Evolutionary conservation across 2,888 invertebrate species (phyloP), one percentile per base, ranked within the genome.

Genomic region (Zelleria hepariella): DNA sequence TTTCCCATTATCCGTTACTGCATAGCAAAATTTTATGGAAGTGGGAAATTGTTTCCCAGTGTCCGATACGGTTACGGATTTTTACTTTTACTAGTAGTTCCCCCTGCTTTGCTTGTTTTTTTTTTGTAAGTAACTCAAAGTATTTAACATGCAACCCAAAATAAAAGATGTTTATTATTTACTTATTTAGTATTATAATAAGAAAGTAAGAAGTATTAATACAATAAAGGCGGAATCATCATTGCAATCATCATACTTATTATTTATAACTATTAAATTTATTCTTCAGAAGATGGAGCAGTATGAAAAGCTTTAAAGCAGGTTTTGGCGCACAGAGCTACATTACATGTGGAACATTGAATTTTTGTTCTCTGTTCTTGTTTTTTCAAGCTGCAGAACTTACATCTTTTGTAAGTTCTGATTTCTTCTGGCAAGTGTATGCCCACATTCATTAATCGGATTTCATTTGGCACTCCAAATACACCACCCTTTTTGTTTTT

Each of bases 401-500:
- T 42, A 57, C 63, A 64, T 54, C 63, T 60, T 48, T 62, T 64
- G 54, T 63, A 63, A 18, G 61, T 61, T 4, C 48, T 24, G 25
- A 1, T 25, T 58, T 61, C 57, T 48, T 58, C 58, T 7, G 62
- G 62, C 54, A 63, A 48, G 47, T 65, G 65, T 25, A 59, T 32
- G 21, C 63, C 63, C 10, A 65, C 61, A 54, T 62, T 60, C 8
- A 51, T 20, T 15, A 63, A 42, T 20, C 64, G 62, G 5, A 62
- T 60, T 57, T 63, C 64, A 21, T 63, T 62, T 6, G 62, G 63
- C 47, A 64, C 61, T 10, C 60, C 62, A 55, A 61, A 60, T 21
- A 48, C 47, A 5, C 61, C 61, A 24, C 62, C 62, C 60, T 62
- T 64, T 58, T 64, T 64, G 15, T 59, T 64, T 62, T 62, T 62